Evolutionary conservation across 2,888 invertebrate genomes (phyloP), one percentile per base, ranked within the genome.

Genomic region (Agrotis segetum): DNA sequence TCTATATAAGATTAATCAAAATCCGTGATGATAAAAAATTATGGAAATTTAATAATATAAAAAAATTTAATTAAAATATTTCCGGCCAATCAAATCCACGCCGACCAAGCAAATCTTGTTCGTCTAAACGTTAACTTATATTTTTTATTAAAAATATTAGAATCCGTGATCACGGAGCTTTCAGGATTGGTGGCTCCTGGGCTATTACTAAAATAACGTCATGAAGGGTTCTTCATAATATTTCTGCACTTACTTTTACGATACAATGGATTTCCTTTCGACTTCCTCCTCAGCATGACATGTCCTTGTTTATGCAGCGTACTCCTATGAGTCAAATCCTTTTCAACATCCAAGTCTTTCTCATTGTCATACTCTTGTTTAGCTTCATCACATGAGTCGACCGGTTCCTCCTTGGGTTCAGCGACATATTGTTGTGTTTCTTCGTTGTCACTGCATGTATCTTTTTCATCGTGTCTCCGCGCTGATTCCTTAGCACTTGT

Each of bases 381-480:
- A 1, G 90, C 90, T 58, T 95, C 93, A 53, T 95, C 95, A 74
- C 93, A 94, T 1, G 94, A 93, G 65, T 94, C 94, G 1, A 89
- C 74, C 9, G 90, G 86, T 40, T 88, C 90, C 1, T 88, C 88
- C 40, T 89, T 90, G 6, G 80, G 83, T 52, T 88, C 88, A 0
- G 76, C 61, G 52, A 40, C 40, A 40, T 85, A 87, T 24, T 78
- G 82, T 44, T 83, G 83, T 3, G 75, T 69, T 16, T 96, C 97
- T 72, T 97, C 97, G 67, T 97, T 97, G 87, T 97, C 97, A 76
- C 97, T 97, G 84, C 97, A 97, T 1, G 96, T 97, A 87, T 98
- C 97, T 83, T 97, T 98, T 84, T 97, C 97, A 72, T 98, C 97
- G 81, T 97, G 97, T 67, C 97, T 96, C 79, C 97, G 97, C 9